Evolutionary conservation across 2,797 vertebrate genomes (phyloP), one percentile per base, ranked within the genome.

Genomic region (Crenuchus spilurus): DNA sequence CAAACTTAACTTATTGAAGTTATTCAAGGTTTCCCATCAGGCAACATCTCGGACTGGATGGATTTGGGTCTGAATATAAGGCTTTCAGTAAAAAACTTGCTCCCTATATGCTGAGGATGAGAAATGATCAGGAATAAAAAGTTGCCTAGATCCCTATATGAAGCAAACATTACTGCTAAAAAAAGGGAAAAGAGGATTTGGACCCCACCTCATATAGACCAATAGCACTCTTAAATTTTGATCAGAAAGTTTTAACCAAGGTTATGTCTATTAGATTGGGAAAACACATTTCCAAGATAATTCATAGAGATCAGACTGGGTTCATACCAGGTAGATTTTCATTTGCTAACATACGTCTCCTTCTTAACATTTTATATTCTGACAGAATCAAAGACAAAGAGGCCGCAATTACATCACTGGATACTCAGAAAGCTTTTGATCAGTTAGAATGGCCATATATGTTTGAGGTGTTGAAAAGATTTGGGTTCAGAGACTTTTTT

Each of bases 1-100:
- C 51, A 16, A 63, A 42, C 63, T 49, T 6, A 31, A 65, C 7
- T 65, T n/a, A n/a, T n/a, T n/a, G n/a, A n/a, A n/a, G n/a, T 52
- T n/a, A n/a, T n/a, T n/a, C n/a, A n/a, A n/a, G n/a, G n/a, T n/a
- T n/a, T n/a, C n/a, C n/a, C n/a, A n/a, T n/a, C n/a, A n/a, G n/a
- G n/a, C n/a, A n/a, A n/a, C n/a, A n/a, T n/a, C n/a, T n/a, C n/a
- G n/a, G n/a, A n/a, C n/a, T 30, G 0, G 64, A 75, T 51, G 54
- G 31, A 1, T 68, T 68, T 61, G 64, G 42, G 1, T 49, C 20
- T 49, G 64, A 68, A 68, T 74, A 61, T 30, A 74, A 60, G 35
- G 72, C 44, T 48, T 48, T 48, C n/a, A 48, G 44, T 2, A 48
- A 6, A 48, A n/a, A 48, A 2, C 44, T 48, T 6, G n/a, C 4